phyloP scores from a whole-genome alignment of 1,140 invertebrate species.

The Polypedilum pembai region DNA sequence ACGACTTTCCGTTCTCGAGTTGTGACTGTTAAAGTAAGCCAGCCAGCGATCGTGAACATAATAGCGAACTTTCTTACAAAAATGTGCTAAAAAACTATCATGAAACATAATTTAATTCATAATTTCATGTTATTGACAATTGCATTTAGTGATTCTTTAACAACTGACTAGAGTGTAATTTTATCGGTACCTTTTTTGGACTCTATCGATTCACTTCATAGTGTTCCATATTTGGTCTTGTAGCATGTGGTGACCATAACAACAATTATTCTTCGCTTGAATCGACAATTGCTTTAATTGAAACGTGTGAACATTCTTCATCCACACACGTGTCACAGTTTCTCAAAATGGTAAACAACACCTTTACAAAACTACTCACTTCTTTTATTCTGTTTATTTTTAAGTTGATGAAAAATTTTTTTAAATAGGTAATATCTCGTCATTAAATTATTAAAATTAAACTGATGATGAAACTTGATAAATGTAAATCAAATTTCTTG shows the following conservation, averaged over 20 bases:
- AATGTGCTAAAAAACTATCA: too few species aligned
- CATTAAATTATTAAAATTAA: too few species aligned
- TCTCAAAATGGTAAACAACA: conserved; percentile 14
- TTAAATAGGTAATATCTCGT: not conserved
- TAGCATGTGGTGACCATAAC: not conserved
- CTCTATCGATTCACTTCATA: not conserved
- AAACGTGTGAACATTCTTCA: conserved; percentile 1
- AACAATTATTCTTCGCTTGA: not conserved
- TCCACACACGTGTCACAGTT: not conserved
- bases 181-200: not conserved
- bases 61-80: too few species aligned
- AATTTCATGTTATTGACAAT: not conserved
- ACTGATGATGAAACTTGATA: too few species aligned
- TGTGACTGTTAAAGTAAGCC: too few species aligned
- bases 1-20: too few species aligned
- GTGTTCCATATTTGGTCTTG: not conserved
- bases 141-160: not conserved
- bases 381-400: not conserved
- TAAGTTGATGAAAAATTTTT: conserved; percentile 29
- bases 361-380: not conserved
- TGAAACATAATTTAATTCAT: too few species aligned
- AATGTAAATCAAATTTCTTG: too few species aligned
- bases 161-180: not conserved
- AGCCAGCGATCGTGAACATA: too few species aligned
- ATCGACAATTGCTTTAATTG: conserved; percentile 24